phyloP scores from a whole-genome alignment of 1,140 invertebrate genomes.

The Zaprionus capensis region DNA sequence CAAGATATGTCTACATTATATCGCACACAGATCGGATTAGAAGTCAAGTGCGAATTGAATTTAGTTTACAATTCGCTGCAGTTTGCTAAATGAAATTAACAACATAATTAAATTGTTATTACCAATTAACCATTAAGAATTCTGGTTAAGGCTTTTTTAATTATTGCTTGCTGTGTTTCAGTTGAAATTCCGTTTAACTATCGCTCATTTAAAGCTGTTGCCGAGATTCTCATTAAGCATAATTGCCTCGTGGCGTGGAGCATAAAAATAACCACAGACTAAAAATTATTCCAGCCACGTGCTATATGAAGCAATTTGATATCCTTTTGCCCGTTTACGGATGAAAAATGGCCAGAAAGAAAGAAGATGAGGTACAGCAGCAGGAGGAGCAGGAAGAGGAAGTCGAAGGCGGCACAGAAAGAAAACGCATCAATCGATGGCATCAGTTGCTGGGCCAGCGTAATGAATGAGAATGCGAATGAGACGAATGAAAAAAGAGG shows the following conservation, averaged over 20 bases:
- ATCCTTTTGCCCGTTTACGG: conserved; percentile 48
- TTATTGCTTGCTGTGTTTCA: background rate
- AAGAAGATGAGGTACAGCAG: background rate
- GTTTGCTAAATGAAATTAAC: no score
- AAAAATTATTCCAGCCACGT: conserved; percentile 59
- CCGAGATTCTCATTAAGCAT: conserved; percentile 34
- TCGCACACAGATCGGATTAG: background rate
- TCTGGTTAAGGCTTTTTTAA: background rate
- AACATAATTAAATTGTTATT: background rate
- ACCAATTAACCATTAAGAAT: no score
- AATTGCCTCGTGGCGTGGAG: conserved; percentile 9
- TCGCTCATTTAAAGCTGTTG: conserved; percentile 12
- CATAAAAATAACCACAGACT: conserved; percentile 18
- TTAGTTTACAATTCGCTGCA: background rate
- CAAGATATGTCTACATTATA: background rate
- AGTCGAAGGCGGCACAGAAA: conserved; percentile 4
- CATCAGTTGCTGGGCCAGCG: conserved; percentile 17
- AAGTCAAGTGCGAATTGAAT: background rate
- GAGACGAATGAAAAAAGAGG: background rate
- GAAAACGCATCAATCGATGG: conserved; percentile 45
- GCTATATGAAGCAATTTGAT: conserved; percentile 62
- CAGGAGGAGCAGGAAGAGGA: background rate
- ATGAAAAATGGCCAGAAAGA: conserved; percentile 23
- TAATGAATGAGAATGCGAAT: conserved; percentile 39
- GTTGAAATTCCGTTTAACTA: conserved; percentile 20